These are phyloP conservation scores for Ceratosolen solmsi DNA, from an alignment of 1,140 invertebrate species.

Conservation along the genomic window DNA sequence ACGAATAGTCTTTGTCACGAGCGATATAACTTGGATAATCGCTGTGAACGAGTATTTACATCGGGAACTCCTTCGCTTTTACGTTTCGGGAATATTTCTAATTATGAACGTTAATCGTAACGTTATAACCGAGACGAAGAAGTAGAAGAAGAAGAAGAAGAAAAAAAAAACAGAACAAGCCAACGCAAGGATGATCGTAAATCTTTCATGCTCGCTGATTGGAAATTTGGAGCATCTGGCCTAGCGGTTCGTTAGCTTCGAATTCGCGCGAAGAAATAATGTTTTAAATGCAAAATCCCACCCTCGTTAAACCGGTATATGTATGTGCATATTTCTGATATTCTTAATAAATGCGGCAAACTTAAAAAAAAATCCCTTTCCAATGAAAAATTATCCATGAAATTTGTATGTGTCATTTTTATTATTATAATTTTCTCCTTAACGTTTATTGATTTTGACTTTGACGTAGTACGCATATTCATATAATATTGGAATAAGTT, in stretches of 20 bases:
- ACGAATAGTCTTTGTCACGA: too few species aligned
- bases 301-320: background rate
- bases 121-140: too few species aligned
- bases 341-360: background rate
- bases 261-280: background rate
- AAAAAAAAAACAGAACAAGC: background rate
- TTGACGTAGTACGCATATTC: too few species aligned
- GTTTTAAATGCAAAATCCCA: background rate
- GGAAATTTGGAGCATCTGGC: conserved; percentile 5
- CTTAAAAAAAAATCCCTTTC: too few species aligned
- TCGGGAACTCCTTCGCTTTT: too few species aligned
- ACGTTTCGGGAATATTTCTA: background rate
- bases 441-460: too few species aligned
- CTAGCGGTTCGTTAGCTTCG: background rate
- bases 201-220: background rate
- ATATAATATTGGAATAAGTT: too few species aligned
- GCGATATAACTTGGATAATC: too few species aligned
- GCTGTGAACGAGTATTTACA: background rate
- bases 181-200: background rate
- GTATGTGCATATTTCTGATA: background rate
- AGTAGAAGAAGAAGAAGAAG: too few species aligned
- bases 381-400: too few species aligned
- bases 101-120: background rate
- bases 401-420: too few species aligned
- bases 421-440: too few species aligned